Evolutionary conservation across 2,113 vertebrate species (phyloP), one percentile per base, ranked within the genome.

Genomic region (Cichladusa arquata): DNA sequence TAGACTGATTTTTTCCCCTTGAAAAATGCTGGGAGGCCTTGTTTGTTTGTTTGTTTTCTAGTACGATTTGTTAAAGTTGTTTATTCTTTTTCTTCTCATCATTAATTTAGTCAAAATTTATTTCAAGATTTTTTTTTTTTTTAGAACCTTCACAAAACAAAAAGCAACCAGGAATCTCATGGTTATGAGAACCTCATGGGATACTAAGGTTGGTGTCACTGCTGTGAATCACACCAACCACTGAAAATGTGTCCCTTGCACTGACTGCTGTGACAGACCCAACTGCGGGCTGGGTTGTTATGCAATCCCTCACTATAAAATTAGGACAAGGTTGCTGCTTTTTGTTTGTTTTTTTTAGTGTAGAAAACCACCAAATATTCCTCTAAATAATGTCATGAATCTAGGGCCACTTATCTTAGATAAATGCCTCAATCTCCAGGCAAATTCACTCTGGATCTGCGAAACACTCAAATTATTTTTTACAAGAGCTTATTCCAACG

Each of bases 291-390:
- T 81, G 6, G 50, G 47, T 1, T 70, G 11, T 45, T 56, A 51
- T 20, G 8, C 14, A 60, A 42, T 38, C 40, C 4, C 4, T 31
- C 23, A 24, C 15, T 50, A 13, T 11, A 47, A 3, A 18, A 69
- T 34, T 70, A 50, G 14, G 11, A 34, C 1, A 24, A 4, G 2
- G 6, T 5, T 50, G 14, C 7, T 28, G 25, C 53, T 25, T 28
- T 3, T 12, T 19, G 0, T 1, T 33, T 18, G 9, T n/a, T 48
- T 70, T 11, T n/a, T 48, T 70, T 11, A 11, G 26, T 19, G 5
- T 8, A 31, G 11, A 11, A 57, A 33, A 56, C 29, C 0, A 2
- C 3, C 3, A 58, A 61, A 72, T 78, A 61, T n/a, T 70, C 45
- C 38, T 70, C 28, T 36, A 34, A 85, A 44, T 1, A 66, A 1